Evolutionary conservation across 2,797 vertebrate species (phyloP), one percentile per base, ranked within the genome.

Genomic region (Lutjanus argentimaculatus): DNA sequence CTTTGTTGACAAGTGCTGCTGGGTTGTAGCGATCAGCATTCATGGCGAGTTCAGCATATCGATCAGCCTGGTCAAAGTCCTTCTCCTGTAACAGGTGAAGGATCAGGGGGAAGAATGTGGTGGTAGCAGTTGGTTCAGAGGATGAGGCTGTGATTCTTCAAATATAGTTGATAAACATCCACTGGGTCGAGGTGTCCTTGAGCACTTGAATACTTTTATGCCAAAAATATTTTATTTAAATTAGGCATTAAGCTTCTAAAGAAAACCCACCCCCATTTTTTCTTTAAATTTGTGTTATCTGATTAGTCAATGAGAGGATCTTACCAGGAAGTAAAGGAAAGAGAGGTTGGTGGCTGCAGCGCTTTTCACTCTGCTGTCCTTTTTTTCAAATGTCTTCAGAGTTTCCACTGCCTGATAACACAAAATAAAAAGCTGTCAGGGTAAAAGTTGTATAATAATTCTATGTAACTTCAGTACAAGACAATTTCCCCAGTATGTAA

Each of bases 331-430:
- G 89, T 97, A 98, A 46, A 99, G 95, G 94, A 96, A 97, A 2
- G 99, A 98, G 57, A 99, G 97, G 85, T 99, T 99, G 84, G 98
- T 99, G 75, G 98, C 98, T 78, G 99, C 98, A 69, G 97, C 97
- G 43, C 98, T 99, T 91, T 99, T 99, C 64, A 99, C 97, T 92
- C 98, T 94, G 91, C 97, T 99, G 82, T 99, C 98, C 84, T 98
- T 99, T 93, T 99, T 99, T 92, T 99, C 99, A 94, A 99, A 98
- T 48, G 96, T 97, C 95, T 99, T 99, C 87, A 99, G 93, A 1
- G 97, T 98, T 83, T 99, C 97, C 66, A 98, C 95, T 42, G 99
- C 98, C 99, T 99, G 89, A 43, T 65, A 42, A 83, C 40, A 88
- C 62, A 84, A 14, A 11, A 59, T 8, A 58, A n/a, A 45, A 56